Base-by-base conservation (phyloP, 1,140 invertebrate genomes). In the Anastatus disparis region DNA sequence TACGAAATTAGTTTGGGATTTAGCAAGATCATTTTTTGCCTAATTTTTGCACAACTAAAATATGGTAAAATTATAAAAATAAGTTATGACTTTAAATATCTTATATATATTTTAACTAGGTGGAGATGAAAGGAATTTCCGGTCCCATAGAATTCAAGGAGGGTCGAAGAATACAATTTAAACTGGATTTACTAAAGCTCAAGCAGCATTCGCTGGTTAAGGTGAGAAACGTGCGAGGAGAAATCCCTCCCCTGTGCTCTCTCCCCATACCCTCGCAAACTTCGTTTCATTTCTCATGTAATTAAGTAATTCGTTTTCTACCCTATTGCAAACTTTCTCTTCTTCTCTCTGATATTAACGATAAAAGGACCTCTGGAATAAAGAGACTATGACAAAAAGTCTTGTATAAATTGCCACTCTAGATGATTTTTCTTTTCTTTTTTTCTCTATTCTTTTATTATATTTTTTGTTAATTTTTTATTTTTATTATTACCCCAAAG, bases 131-230 rank as follows among this genome's bases (percentile, higher is more conserved):
- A 82, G 93, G 93, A 1, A 82, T 94, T 66, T 93, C 92, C 31
- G 93, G 93, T 0, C 91, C 90, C 15, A 90, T 95, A 67, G 89
- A 91, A 75, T 94, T 95, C 82, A 92, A 92, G 78, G 91, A 93
- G 83, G 93, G 93, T 0, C 88, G 89, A 61, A 86, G 93, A 70
- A 89, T 90, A 56, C 89, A 91, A 74, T 93, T 93, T 77, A 92
- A 92, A 77, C 85, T 95, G 55, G 92, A 93, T 78, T 83, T 95
- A n/a, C 85, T 94, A 44, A 93, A 94, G 83, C 85, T 94, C 61
- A 92, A 91, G 74, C 89, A 91, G 74, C 90, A 91, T 76, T 87
- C 90, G 3, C 77, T 93, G 3, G 89, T 91, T n/a, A 90, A 91
- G 83, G 84, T 84, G 76, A 61, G 71, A 65, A 31, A 15, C n/a